Percentiles rank a stretch among this genome's conserved stretches.
phyloP scores from a whole-genome alignment of 2,888 invertebrate species.

The Emesis furor region DNA sequence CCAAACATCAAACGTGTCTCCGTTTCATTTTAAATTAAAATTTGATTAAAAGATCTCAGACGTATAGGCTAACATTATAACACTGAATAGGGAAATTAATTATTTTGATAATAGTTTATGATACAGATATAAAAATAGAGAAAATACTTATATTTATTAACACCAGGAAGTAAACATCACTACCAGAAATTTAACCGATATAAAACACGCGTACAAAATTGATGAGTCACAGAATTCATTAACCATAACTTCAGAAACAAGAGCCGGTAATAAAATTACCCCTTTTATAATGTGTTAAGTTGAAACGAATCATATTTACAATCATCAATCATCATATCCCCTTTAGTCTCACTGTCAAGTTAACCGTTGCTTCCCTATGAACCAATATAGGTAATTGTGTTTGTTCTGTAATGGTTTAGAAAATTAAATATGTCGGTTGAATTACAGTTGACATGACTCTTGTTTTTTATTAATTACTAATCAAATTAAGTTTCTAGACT shows the following conservation, averaged over 20 bases:
- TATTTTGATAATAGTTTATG: no score
- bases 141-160: neutral
- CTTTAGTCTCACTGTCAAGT: slow-evolving; percentile 77
- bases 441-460: slow-evolving; percentile 8
- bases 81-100: no score
- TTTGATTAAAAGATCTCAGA: no score
- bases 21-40: no score
- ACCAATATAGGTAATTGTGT: slow-evolving; percentile 15
- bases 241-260: slow-evolving; percentile 88
- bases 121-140: no score
- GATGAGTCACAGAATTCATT: slow-evolving; percentile 88
- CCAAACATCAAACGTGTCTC: no score
- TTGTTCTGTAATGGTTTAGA: slow-evolving; percentile 4
- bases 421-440: neutral
- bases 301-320: slow-evolving; percentile 88
- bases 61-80: no score
- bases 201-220: slow-evolving; percentile 80
- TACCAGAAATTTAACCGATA: neutral
- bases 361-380: slow-evolving; percentile 18
- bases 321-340: slow-evolving; percentile 90
- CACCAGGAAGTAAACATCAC: neutral
- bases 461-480: neutral
- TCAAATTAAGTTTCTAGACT: no score
- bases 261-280: slow-evolving; percentile 89
- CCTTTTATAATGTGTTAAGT: slow-evolving; percentile 90